Conservation (phyloP, 2,113 vertebrate genomes). For the Atrichornis clamosus region DNA sequence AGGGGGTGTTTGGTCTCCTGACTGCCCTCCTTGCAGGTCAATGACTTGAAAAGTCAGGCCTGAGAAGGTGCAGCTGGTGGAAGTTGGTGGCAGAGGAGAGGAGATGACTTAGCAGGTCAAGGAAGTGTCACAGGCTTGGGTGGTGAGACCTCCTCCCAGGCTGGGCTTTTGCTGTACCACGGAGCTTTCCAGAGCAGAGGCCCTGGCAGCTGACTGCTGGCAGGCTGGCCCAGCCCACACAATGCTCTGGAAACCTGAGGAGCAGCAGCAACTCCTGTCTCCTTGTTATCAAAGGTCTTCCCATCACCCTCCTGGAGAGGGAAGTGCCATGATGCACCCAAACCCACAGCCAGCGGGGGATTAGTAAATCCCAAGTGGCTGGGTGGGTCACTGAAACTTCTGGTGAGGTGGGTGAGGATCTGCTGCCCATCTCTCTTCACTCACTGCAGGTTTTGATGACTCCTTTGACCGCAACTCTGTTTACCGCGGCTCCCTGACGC, state of each 20-base stretch:
- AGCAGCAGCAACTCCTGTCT: neutral
- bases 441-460: slow-evolving; percentile 11
- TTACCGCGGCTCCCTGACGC: slow-evolving; percentile 84
- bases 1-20: neutral
- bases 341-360: rapidly evolving
- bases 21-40: neutral
- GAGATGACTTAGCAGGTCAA: neutral
- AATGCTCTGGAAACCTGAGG: neutral
- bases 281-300: neutral
- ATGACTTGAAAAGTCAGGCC: neutral
- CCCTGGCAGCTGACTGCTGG: neutral
- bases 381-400: neutral
- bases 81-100: neutral
- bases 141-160: rapidly evolving
- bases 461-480: slow-evolving; percentile 73
- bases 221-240: neutral
- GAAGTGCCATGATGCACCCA: neutral
- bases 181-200: neutral
- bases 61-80: neutral
- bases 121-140: rapidly evolving
- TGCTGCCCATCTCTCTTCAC: neutral
- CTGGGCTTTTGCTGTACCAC: neutral
- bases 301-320: neutral
- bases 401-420: neutral
- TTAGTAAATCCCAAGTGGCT: neutral